These are phyloP conservation scores for Oreochromis spilurus DNA, from an alignment of 2,113 vertebrate genomes.

Conservation along the genomic window DNA sequence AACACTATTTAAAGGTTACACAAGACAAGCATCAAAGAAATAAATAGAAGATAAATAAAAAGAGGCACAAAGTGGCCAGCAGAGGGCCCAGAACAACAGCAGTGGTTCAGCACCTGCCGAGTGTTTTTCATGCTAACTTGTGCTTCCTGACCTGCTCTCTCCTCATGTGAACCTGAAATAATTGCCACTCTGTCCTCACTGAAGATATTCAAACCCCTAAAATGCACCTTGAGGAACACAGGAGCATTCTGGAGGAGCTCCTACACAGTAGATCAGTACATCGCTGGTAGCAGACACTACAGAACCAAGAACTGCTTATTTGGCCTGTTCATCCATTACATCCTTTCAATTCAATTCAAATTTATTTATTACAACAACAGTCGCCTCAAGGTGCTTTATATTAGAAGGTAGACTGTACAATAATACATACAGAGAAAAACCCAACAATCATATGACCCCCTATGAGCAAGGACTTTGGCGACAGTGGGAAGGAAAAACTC, in stretches of 20 bases:
- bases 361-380: fast-evolving
- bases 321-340: fast-evolving
- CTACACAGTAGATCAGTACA: background rate
- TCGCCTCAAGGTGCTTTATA: fast-evolving
- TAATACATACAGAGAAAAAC: background rate
- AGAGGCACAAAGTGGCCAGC: background rate
- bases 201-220: background rate
- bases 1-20: fast-evolving
- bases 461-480: fast-evolving
- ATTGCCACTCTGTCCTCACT: background rate
- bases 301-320: background rate
- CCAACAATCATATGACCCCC: background rate
- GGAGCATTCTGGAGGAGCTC: background rate
- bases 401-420: background rate
- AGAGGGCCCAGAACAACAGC: background rate
- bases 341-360: background rate
- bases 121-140: background rate
- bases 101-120: background rate
- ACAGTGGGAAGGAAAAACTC: background rate
- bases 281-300: background rate
- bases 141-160: background rate
- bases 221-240: background rate
- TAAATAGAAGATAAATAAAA: background rate
- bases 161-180: background rate
- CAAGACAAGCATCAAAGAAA: background rate